phyloP scores from a whole-genome alignment of 1,140 invertebrate species.

The Littorina saxatilis region DNA sequence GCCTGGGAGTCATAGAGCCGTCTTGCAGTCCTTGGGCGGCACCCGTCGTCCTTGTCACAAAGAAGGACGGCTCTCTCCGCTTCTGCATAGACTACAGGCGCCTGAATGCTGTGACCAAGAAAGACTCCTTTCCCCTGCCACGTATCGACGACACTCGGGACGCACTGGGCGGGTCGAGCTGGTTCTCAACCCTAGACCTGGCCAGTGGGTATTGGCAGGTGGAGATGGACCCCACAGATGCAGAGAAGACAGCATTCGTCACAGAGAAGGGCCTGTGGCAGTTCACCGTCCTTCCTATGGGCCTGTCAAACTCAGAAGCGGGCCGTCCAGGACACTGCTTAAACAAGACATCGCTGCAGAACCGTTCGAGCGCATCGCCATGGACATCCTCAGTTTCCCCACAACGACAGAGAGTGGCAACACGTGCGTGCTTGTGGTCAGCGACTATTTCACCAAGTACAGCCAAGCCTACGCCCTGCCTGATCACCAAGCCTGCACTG shows the following conservation, averaged over 20 bases:
- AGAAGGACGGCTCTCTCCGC: conserved; percentile 75
- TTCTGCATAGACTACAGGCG: conserved; percentile 76
- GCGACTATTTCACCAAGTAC: conserved; percentile 69
- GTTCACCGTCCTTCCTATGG: conserved; percentile 54
- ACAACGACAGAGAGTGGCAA: conserved; percentile 55
- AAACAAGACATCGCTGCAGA: conserved; percentile 28
- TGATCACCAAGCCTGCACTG: conserved; percentile 53
- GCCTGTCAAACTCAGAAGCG: conserved; percentile 48
- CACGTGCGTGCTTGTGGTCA: conserved; percentile 57
- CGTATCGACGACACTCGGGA: conserved; percentile 75
- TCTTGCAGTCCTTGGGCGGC: conserved; percentile 57
- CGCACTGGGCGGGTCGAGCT: conserved; percentile 61
- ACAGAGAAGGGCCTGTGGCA: conserved; percentile 51
- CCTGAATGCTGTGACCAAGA: conserved; percentile 74
- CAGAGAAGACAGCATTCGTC: conserved; percentile 54
- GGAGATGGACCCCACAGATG: conserved; percentile 52
- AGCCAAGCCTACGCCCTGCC: conserved; percentile 53
- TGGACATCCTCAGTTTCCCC: conserved; percentile 68
- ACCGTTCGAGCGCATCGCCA: conserved; percentile 62
- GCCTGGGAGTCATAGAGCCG: conserved; percentile 54
- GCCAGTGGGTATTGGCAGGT: conserved; percentile 76
- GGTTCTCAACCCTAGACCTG: conserved; percentile 77
- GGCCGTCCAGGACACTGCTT: conserved; percentile 26
- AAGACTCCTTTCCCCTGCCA: conserved; percentile 78
- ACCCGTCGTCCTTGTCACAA: conserved; percentile 74